Evolutionary conservation across 2,888 invertebrate species (phyloP).

Genomic region (Diaphora mendica): DNA sequence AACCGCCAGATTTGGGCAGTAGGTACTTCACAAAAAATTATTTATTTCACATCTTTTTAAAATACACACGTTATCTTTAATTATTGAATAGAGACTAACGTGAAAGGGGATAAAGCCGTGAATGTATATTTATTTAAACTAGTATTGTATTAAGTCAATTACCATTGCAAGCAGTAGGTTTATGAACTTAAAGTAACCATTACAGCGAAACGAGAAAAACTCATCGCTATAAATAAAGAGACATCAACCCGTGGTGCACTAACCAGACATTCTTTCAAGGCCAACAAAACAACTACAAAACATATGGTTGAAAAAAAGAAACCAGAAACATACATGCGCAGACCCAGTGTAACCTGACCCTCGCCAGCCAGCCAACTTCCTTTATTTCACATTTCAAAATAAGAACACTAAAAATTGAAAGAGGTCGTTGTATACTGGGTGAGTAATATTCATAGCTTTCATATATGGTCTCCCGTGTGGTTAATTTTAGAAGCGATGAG

Average conservation of each 20-base stretch:
- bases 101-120: not conserved
- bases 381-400: constrained; percentile 67
- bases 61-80: not conserved
- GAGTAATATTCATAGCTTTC: constrained; percentile 53
- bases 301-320: constrained; percentile 80
- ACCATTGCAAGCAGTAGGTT: constrained; percentile 26
- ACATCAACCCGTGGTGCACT: constrained; percentile 71
- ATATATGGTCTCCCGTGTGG: constrained; percentile 52
- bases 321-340: constrained; percentile 63
- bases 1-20: not conserved
- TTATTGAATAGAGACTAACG: not conserved
- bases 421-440: constrained; percentile 64
- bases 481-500: constrained; percentile 39
- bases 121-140: not conserved
- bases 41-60: not conserved
- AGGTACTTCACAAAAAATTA: no score
- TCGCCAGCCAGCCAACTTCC: constrained; percentile 62
- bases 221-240: constrained; percentile 72
- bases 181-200: constrained; percentile 35
- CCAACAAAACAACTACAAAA: constrained; percentile 82
- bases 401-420: constrained; percentile 57
- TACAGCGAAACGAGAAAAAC: constrained; percentile 53
- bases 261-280: constrained; percentile 82
- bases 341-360: constrained; percentile 57
- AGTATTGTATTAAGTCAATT: not conserved